Conservation (phyloP, 2,888 invertebrate species). For the Drepanosiphum platanoidis region DNA sequence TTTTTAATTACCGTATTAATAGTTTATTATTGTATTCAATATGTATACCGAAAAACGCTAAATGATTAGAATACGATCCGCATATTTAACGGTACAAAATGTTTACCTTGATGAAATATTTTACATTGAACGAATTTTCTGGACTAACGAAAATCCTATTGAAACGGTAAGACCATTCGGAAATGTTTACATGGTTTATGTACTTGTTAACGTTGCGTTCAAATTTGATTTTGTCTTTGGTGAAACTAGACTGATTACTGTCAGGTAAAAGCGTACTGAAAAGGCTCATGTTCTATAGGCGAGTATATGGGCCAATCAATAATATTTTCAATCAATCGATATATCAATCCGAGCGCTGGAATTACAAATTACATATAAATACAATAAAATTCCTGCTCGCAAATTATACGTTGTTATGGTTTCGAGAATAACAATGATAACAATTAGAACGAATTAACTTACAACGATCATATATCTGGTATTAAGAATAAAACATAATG, state of each 20-base stretch:
- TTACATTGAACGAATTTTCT: slow-evolving; percentile 26
- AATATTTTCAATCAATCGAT: neutral
- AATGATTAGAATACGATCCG: neutral
- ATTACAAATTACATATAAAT: neutral
- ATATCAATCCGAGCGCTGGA: neutral
- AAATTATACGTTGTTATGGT: neutral
- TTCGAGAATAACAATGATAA: too few relatives aligned
- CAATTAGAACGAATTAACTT: too few relatives aligned
- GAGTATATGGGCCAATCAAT: neutral
- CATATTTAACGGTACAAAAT: neutral
- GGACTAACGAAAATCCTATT: slow-evolving; percentile 45
- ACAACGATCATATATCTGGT: too few relatives aligned
- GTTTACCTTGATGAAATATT: slow-evolving; percentile 46
- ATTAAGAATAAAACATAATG: too few relatives aligned
- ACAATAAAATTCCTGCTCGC: neutral
- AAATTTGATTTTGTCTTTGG: neutral
- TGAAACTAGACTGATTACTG: neutral
- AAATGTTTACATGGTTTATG: neutral
- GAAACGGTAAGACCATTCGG: slow-evolving; percentile 14
- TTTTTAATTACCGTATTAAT: too few relatives aligned
- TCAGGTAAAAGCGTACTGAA: neutral
- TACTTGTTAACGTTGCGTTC: slow-evolving; percentile 9
- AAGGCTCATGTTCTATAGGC: slow-evolving; percentile 19
- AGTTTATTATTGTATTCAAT: neutral
- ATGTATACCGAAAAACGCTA: neutral